phyloP scores from a whole-genome alignment of 2,797 vertebrate species.

The Enoplosus armatus region DNA sequence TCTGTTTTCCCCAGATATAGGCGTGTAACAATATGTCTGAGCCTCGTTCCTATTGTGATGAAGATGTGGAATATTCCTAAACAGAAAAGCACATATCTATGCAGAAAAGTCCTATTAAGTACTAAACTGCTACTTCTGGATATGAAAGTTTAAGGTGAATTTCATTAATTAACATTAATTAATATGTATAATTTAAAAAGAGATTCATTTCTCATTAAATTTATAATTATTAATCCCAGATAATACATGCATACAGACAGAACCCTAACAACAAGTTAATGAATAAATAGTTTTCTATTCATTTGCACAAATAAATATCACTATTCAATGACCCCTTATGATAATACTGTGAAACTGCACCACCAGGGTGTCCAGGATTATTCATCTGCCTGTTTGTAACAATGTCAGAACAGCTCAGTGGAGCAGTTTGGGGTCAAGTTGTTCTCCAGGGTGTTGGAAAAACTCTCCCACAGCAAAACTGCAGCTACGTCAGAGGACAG shows the following conservation, averaged over 20 bases:
- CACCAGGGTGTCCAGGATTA: constrained; percentile 36
- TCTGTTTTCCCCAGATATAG: background rate
- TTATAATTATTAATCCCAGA: background rate
- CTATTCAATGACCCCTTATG: constrained; percentile 14
- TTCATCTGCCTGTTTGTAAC: constrained; percentile 49
- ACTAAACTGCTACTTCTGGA: background rate
- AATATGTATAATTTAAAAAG: background rate
- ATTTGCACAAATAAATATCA: background rate
- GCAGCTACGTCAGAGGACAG: constrained; percentile 37
- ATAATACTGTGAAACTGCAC: constrained; percentile 24
- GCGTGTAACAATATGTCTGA: background rate
- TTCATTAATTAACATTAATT: constrained; percentile 10
- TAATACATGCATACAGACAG: background rate
- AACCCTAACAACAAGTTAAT: constrained; percentile 3
- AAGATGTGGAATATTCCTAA: background rate
- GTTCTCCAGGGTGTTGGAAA: constrained; percentile 48
- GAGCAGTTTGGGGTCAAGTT: constrained; percentile 44
- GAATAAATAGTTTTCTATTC: background rate
- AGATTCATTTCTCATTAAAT: background rate
- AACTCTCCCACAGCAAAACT: constrained; percentile 47
- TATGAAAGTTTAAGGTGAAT: background rate
- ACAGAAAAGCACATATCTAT: background rate
- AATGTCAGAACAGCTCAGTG: constrained; percentile 55
- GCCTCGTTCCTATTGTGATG: background rate
- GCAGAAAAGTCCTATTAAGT: background rate